phyloP scores from a whole-genome alignment of 2,113 vertebrate species.

The Mormyrus lacerda region DNA sequence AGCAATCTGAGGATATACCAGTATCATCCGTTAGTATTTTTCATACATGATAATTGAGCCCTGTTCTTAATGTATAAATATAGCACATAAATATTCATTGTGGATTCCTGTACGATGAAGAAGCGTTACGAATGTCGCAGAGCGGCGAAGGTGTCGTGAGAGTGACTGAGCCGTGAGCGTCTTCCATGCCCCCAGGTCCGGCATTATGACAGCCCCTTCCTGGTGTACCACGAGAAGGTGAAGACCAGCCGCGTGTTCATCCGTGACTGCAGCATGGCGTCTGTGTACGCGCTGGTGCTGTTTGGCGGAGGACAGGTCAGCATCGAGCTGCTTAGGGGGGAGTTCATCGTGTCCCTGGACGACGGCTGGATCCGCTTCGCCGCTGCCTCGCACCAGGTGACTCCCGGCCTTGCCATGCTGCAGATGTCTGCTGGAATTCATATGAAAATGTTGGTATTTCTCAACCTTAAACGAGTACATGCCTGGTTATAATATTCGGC shows the following conservation, averaged over 20 bases:
- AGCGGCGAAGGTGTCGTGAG: background rate
- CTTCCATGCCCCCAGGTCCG: constrained; percentile 58
- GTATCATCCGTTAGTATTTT: background rate
- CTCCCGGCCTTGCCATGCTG: too few species aligned
- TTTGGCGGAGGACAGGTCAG: constrained; percentile 83
- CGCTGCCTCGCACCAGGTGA: constrained; percentile 84
- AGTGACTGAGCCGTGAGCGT: background rate
- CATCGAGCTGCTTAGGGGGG: constrained; percentile 72
- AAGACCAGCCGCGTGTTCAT: constrained; percentile 92
- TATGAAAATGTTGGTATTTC: background rate
- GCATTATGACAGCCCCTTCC: constrained; percentile 84
- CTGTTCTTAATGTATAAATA: background rate
- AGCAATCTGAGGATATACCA: background rate
- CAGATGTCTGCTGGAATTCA: background rate
- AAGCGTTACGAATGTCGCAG: background rate
- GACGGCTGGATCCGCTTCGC: constrained; percentile 91
- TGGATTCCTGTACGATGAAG: background rate
- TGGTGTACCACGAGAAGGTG: constrained; percentile 95
- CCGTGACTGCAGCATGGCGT: constrained; percentile 96
- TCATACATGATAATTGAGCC: background rate
- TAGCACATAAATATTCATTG: background rate
- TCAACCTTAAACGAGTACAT: background rate
- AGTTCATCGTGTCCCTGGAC: constrained; percentile 82
- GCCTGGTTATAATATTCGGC: background rate
- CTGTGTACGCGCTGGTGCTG: constrained; percentile 83